These are phyloP conservation scores for Liasis olivaceus DNA, from an alignment of 2,797 vertebrate genomes.

Conservation along the genomic window DNA sequence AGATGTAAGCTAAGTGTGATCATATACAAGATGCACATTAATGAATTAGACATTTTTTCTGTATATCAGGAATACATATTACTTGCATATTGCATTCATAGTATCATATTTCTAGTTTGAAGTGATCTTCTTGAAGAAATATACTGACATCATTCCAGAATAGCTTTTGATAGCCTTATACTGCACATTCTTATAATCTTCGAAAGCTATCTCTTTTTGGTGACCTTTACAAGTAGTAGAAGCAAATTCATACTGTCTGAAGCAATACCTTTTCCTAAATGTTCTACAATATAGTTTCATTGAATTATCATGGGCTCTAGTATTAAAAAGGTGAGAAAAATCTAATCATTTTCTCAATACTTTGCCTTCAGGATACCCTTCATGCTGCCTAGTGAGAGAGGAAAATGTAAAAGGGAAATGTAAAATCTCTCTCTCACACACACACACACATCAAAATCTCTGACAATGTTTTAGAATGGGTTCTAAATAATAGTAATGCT, in stretches of 20 bases:
- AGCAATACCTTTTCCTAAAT: not conserved
- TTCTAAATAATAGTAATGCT: not conserved
- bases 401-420: not conserved
- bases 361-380: not conserved
- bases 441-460: not conserved
- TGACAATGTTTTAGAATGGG: not conserved
- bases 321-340: not conserved
- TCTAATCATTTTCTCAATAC: not conserved
- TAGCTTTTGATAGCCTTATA: not conserved
- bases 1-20: not conserved
- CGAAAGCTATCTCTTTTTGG: not conserved
- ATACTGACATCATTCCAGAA: not conserved
- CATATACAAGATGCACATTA: not conserved
- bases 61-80: not conserved
- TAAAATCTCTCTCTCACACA: not conserved
- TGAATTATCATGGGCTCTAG: not conserved
- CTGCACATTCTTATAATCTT: not conserved
- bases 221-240: not conserved
- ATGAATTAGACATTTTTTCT: not conserved
- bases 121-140: not conserved
- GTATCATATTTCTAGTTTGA: not conserved
- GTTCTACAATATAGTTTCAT: not conserved
- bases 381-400: not conserved
- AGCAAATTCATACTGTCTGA: not conserved
- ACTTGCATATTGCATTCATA: not conserved